These are phyloP conservation scores for Eupeodes latifasciatus DNA, from an alignment of 2,888 invertebrate species.

Conservation along the genomic window DNA sequence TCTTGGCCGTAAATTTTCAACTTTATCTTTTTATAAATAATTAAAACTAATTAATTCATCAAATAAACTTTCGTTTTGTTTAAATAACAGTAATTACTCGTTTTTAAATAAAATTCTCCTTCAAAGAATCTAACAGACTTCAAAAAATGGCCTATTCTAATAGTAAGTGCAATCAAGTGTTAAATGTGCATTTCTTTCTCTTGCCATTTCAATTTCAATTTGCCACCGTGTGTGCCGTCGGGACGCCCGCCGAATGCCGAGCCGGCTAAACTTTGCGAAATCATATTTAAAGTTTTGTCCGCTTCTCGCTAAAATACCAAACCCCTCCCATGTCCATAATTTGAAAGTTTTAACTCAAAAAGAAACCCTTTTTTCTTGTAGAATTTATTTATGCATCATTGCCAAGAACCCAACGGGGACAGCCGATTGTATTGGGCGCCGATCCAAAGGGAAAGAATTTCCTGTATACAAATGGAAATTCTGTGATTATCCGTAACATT, in stretches of 20 bases:
- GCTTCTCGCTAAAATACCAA: conserved; percentile 11
- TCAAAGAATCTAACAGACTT: conserved; percentile 18
- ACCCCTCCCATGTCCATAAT: conserved; percentile 68
- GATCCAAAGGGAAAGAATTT: conserved; percentile 99
- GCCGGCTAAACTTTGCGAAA: conserved; percentile 57
- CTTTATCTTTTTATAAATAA: conserved; percentile 36
- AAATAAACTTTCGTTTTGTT: conserved; percentile 10
- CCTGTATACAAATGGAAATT: conserved; percentile 98
- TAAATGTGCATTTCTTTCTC: conserved; percentile 31
- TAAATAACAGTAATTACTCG: not conserved
- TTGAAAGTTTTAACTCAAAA: not conserved
- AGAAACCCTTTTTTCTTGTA: conserved; percentile 83
- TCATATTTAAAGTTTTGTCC: conserved; percentile 1
- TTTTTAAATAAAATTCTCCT: not conserved
- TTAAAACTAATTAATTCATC: conserved; percentile 17
- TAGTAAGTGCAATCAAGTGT: conserved; percentile 68
- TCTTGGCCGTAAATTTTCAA: conserved; percentile 40
- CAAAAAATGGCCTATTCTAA: conserved; percentile 72
- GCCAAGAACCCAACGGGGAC: conserved; percentile 97
- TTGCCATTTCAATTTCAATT: not conserved
- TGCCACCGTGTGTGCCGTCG: conserved; percentile 26
- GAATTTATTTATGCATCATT: conserved; percentile 96
- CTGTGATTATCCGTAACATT: conserved; percentile 98
- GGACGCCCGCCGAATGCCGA: too few species aligned
- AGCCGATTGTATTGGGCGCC: conserved; percentile 96